Conservation (phyloP, 2,888 invertebrate species). For the Rapana venosa region DNA sequence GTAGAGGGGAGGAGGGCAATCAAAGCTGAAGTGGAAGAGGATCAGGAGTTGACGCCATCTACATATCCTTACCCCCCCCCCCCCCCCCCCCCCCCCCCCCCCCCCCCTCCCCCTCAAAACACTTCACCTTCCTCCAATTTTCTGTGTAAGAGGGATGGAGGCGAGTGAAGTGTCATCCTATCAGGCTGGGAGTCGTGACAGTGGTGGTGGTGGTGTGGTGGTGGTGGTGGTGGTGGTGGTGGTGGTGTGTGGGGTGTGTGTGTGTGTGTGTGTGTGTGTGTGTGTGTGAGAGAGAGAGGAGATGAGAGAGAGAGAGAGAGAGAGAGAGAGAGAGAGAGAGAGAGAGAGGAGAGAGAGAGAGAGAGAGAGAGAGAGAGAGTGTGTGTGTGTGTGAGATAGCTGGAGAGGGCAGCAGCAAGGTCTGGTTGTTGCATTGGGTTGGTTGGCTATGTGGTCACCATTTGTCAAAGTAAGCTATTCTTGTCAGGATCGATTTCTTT, state of each 20-base stretch:
- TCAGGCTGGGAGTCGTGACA: not conserved
- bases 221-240: not conserved
- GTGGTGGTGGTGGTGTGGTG: not conserved
- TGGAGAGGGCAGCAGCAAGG: too few relatives aligned
- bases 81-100: too few relatives aligned
- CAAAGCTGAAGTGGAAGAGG: not conserved
- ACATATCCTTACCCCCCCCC: too few relatives aligned
- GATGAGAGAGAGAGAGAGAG: not conserved
- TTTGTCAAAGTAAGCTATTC: too few relatives aligned
- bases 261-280: slow-evolving; percentile 5
- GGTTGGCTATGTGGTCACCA: too few relatives aligned
- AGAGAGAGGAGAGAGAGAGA: not conserved
- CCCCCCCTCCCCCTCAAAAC: too few relatives aligned
- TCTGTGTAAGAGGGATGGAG: not conserved
- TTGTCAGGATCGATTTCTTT: not conserved
- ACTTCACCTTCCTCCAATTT: too few relatives aligned
- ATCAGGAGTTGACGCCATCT: too few relatives aligned
- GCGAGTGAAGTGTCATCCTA: not conserved
- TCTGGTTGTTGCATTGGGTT: too few relatives aligned
- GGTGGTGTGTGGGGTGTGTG: not conserved
- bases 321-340: not conserved
- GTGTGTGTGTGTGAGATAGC: not conserved
- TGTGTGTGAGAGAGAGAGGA: not conserved
- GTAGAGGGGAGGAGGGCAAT: not conserved
- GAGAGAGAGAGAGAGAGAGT: not conserved